phyloP scores from a whole-genome alignment of 2,797 vertebrate species.

The Gallinago stenura region DNA sequence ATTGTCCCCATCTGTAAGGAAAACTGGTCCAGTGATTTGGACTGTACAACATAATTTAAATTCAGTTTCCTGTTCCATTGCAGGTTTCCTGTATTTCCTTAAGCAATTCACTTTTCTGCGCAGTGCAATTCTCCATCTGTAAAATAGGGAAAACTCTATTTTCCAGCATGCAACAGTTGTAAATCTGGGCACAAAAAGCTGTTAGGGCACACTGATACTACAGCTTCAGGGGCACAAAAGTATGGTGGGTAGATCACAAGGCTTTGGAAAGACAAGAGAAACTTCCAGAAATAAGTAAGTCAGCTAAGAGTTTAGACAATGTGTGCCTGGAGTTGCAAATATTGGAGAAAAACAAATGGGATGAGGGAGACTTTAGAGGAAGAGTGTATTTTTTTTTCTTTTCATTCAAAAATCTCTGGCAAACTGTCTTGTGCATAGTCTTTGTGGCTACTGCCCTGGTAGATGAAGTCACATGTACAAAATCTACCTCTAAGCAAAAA shows the following conservation, averaged over 20 bases:
- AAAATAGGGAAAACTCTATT: background rate
- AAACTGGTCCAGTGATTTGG: background rate
- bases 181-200: background rate
- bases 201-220: background rate
- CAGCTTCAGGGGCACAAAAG: background rate
- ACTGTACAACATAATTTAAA: background rate
- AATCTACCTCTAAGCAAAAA: background rate
- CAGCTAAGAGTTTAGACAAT: background rate
- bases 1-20: constrained; percentile 28
- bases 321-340: background rate
- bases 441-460: background rate
- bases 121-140: background rate
- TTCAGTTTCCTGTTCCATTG: background rate
- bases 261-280: background rate
- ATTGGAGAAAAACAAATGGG: rapidly evolving
- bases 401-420: background rate
- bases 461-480: rapidly evolving
- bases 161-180: rapidly evolving
- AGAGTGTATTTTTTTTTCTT: background rate
- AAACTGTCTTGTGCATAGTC: background rate
- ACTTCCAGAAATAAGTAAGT: background rate
- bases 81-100: constrained; percentile 6
- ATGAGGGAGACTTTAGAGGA: background rate
- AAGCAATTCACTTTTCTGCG: background rate
- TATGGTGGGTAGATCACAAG: rapidly evolving